These are phyloP conservation scores for Elephas maximus DNA, from an alignment of 2,113 vertebrate species.

Conservation along the genomic window DNA sequence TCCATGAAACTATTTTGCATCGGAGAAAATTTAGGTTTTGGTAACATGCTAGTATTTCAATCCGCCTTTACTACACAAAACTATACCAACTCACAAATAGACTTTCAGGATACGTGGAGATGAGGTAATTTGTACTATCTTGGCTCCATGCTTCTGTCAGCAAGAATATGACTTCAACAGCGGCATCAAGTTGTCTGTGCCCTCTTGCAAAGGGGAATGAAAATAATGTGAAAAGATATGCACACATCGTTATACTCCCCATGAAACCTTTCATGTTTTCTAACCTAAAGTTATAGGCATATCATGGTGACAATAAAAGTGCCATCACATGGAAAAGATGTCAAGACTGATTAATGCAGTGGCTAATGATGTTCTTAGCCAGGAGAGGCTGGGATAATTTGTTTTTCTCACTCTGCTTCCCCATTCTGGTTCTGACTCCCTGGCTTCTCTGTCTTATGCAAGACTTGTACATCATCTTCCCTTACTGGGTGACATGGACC, in stretches of 20 bases:
- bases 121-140: accelerated
- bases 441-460: not conserved
- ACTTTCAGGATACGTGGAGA: accelerated
- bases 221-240: accelerated
- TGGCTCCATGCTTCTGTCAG: not conserved
- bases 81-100: accelerated
- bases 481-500: not conserved
- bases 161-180: not conserved
- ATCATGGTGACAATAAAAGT: accelerated
- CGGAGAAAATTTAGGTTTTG: not conserved
- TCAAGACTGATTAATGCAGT: accelerated
- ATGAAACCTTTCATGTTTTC: not conserved
- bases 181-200: accelerated
- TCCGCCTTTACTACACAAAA: not conserved
- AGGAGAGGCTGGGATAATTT: accelerated
- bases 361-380: accelerated
- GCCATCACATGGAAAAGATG: accelerated
- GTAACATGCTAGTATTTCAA: not conserved
- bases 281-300: too few relatives aligned
- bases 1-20: not conserved
- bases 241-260: accelerated
- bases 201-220: accelerated
- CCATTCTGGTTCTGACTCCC: accelerated
- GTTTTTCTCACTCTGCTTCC: not conserved
- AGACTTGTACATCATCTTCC: too few relatives aligned